Percentiles rank a stretch among this genome's conserved stretches.
These are phyloP conservation scores for Lordiphosa fenestrarum DNA, from an alignment of 2,888 invertebrate genomes.

Conservation along the genomic window DNA sequence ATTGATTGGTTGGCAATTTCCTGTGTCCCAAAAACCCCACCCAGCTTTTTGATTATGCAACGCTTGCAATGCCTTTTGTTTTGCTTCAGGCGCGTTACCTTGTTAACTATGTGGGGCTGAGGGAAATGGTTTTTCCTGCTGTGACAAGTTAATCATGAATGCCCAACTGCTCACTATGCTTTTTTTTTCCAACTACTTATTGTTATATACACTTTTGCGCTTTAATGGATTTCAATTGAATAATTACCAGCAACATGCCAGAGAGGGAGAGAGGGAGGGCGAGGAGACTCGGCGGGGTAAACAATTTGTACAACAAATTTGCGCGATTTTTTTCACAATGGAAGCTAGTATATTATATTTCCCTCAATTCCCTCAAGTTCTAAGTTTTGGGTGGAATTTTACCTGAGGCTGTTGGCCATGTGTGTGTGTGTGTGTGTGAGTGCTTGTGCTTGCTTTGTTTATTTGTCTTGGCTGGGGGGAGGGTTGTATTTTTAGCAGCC, in stretches of 20 bases:
- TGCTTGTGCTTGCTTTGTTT: conserved; percentile 28
- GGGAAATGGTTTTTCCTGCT: conserved; percentile 24
- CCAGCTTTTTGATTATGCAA: conserved; percentile 43
- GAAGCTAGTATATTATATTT: conserved; percentile 4
- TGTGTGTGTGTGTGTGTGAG: conserved; percentile 10
- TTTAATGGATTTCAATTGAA: conserved; percentile 78
- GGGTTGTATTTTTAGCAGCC: conserved; percentile 64
- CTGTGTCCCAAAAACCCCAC: conserved; percentile 47
- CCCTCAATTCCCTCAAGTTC: conserved; percentile 5
- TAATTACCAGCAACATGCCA: conserved; percentile 71
- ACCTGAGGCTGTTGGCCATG: not conserved
- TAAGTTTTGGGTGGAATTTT: conserved; percentile 13
- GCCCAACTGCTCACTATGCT: conserved; percentile 6
- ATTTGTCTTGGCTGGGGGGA: conserved; percentile 23
- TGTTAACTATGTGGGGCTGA: conserved; percentile 26
- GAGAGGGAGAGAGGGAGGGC: not conserved
- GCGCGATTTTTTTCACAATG: conserved; percentile 52
- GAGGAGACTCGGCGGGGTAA: conserved; percentile 3
- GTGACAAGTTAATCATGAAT: conserved; percentile 40
- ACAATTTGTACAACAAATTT: conserved; percentile 66
- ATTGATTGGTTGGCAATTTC: conserved; percentile 45
- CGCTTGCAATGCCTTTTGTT: conserved; percentile 15
- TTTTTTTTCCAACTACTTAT: not conserved
- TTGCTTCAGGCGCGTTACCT: conserved; percentile 33
- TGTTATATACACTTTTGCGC: conserved; percentile 34